Evolutionary conservation across 2,888 invertebrate species (phyloP), one percentile per base, ranked within the genome.

Genomic region (Matsumyia berberina): DNA sequence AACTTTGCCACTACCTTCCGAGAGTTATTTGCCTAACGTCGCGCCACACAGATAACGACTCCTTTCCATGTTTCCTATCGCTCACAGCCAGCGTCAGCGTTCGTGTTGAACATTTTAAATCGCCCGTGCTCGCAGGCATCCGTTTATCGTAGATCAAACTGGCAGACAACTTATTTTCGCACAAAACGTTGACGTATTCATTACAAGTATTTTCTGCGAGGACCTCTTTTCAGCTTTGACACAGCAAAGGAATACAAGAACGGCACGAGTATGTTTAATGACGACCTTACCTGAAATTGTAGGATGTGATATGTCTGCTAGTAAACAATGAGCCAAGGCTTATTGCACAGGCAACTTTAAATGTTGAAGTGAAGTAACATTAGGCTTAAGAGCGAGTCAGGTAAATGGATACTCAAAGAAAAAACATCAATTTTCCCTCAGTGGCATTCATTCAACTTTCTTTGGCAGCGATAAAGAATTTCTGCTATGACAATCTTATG

Each of bases 31-130:
- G 42, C 67, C 78, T 55, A 60, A 46, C 62, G 49, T 73, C 60
- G 67, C 55, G 55, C 29, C 64, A 42, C 5, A 17, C 58, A 81
- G 19, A 53, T 66, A 66, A 70, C 81, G 62, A 73, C 66, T 72
- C 60, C 67, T 73, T 55, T 78, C 66, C 67, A 64, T 62, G 72
- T 67, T 72, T 12, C 31, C 67, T 57, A 64, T 62, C 46, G 74
- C 76, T 74, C 79, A 66, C 33, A 46, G 24, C 24, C 44, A 66
- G 29, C 35, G 58, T 17, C 66, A 78, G 58, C 53, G 60, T 78
- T 78, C 83, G 83, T 83, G 83, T 78, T 83, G 73, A 83, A 78
- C 83, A 83, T 78, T 78, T 83, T 73, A 83, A 83, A 83, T 83
- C 83, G 73, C 73, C 67, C 67, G 73, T 73, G 73, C 78, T 83